A percentile compares a stretch with the other conserved stretches of the same genome.
phyloP scores from a whole-genome alignment of 2,797 vertebrate genomes.

The Pseudotriccus pelzelni region DNA sequence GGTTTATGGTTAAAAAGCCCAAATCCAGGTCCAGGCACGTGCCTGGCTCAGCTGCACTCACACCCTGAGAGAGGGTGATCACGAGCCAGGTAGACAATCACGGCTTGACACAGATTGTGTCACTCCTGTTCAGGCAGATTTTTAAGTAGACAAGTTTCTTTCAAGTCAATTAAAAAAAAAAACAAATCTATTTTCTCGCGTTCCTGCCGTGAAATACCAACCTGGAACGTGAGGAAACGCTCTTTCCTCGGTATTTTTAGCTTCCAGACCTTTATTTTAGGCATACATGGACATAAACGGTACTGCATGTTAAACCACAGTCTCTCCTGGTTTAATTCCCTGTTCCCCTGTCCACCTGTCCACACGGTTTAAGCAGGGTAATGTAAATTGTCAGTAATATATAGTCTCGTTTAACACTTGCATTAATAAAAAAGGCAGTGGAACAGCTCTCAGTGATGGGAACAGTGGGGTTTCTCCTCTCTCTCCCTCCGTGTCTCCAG shows the following conservation, averaged over 20 bases:
- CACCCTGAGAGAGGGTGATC: rapidly evolving
- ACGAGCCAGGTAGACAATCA: rapidly evolving
- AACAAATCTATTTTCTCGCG: not conserved
- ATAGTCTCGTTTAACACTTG: not conserved
- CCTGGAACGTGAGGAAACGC: not conserved
- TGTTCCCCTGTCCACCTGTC: constrained; percentile 14
- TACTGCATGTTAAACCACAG: not conserved
- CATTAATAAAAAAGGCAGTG: not conserved
- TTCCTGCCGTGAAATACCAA: not conserved
- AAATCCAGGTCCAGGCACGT: not conserved
- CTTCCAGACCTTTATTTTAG: not conserved
- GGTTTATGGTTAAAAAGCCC: not conserved
- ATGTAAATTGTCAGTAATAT: not conserved
- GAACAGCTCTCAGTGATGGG: not conserved
- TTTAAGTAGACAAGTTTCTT: not conserved
- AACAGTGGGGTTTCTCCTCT: not conserved
- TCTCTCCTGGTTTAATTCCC: not conserved
- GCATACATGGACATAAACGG: not conserved
- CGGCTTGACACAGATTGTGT: rapidly evolving
- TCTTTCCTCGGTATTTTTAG: not conserved
- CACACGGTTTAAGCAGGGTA: not conserved
- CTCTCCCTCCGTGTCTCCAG: not conserved
- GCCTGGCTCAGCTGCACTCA: rapidly evolving
- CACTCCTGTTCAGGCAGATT: not conserved
- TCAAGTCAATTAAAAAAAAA: not conserved